Base-by-base conservation (phyloP, 2,113 vertebrate species). In the Daphoenositta chrysoptera region DNA sequence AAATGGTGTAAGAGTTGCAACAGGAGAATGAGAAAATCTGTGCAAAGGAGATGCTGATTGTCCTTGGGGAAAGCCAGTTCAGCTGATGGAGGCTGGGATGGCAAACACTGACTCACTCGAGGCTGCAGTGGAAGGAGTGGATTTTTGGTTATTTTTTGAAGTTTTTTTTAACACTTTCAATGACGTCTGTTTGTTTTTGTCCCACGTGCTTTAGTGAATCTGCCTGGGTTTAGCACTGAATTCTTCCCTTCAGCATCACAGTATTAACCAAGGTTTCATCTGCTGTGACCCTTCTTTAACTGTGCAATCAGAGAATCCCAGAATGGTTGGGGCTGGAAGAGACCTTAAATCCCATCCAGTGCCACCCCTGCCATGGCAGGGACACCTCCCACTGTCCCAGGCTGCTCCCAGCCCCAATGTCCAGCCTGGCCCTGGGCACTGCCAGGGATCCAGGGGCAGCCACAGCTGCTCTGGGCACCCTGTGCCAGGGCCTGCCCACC, bases 281-380 rank as follows among this genome's bases (percentile, higher is more conserved):
- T 76, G 20, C 33, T 7, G 15, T 57, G 39, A 18, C 20, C 11
- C 10, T 23, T 30, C 51, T 65, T 73, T 60, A 21, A 7, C 61
- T 9, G 1, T 10, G 16, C 37, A 28, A 4, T 45, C 71, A 53
- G 6, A 48, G 51, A 57, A 58, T 35, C 76, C 2, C 2, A 5
- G 56, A n/a, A 9, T 15, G 13, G 4, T 48, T 64, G 48, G 57
- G 26, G 14, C 22, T 10, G 76, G 35, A 3, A 88, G 7, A 6
- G 35, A 64, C 31, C 16, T 50, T 15, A 4, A 72, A 80, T 1
- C 7, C 0, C 7, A 26, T 0, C 47, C n/a, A 18, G 8, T 7
- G 0, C 22, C 53, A 33, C 15, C 23, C 37, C 22, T 7, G 27
- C 50, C 35, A 13, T n/a, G 50, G 40, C 58, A 73, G 82, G 70